These are phyloP conservation scores for Stercorarius parasiticus DNA, from an alignment of 2,113 vertebrate genomes.

Conservation along the genomic window DNA sequence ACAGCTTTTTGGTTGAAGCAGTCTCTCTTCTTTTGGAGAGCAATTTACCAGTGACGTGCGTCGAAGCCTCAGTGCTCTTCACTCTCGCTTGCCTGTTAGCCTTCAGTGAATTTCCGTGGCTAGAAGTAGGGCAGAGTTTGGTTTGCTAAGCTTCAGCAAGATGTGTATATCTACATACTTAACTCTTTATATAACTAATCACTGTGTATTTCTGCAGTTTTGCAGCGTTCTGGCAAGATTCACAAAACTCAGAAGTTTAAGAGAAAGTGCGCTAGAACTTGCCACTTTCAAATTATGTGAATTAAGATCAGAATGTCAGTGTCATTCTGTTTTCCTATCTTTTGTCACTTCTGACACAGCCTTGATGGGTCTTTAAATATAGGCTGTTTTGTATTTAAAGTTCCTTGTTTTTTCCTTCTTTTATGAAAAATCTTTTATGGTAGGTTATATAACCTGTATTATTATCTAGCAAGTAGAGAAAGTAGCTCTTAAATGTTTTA, in stretches of 20 bases:
- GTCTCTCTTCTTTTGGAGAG: background rate
- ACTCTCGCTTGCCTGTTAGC: background rate
- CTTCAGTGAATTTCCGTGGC: background rate
- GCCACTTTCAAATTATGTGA: background rate
- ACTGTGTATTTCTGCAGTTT: background rate
- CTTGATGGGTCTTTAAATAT: constrained; percentile 49
- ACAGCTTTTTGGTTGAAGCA: background rate
- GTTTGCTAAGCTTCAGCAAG: background rate
- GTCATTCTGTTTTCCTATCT: constrained; percentile 1
- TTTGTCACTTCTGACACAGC: constrained; percentile 31
- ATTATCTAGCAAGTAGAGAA: background rate
- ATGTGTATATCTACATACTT: background rate
- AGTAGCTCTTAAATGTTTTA: constrained; percentile 36
- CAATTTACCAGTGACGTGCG: fast-evolving
- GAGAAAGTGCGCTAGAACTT: background rate
- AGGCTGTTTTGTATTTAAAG: constrained; percentile 31
- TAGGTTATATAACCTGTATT: constrained; percentile 1
- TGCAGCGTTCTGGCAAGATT: background rate
- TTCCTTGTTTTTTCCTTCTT: constrained; percentile 33
- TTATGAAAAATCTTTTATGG: constrained; percentile 14
- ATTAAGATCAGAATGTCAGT: constrained; percentile 38
- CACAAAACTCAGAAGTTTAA: background rate
- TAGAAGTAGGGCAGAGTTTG: background rate
- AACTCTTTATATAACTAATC: background rate
- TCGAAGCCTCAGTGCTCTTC: fast-evolving